These are phyloP conservation scores for Eubucco bourcierii DNA, from an alignment of 2,113 vertebrate genomes.

Conservation along the genomic window DNA sequence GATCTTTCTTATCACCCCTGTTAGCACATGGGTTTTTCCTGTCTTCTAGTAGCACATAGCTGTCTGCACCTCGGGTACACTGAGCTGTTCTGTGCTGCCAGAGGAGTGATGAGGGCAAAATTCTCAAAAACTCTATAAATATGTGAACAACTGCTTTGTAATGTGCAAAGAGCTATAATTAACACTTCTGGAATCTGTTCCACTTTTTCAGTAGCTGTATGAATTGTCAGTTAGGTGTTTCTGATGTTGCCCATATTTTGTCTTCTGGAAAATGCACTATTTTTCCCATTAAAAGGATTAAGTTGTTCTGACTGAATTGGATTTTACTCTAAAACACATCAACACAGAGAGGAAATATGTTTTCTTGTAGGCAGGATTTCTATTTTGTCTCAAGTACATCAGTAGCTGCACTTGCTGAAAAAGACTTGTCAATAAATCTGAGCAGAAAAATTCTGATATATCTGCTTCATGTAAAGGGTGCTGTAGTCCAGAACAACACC, in stretches of 20 bases:
- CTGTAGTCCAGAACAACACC: neutral
- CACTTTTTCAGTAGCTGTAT: neutral
- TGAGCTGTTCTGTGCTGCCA: neutral
- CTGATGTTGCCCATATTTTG: neutral
- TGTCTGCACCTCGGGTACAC: neutral
- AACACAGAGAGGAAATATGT: neutral
- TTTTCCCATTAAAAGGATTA: neutral
- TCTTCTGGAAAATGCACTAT: neutral
- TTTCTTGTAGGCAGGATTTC: neutral
- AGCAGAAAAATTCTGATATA: neutral
- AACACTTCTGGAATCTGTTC: neutral
- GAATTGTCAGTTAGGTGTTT: neutral
- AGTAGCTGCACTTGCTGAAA: neutral
- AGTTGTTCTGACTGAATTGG: neutral
- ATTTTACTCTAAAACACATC: neutral
- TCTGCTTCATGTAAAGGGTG: neutral
- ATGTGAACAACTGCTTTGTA: neutral
- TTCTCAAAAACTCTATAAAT: neutral
- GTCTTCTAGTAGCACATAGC: no score
- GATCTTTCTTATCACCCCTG: neutral
- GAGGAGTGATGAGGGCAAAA: neutral
- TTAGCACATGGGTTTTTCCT: neutral
- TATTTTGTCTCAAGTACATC: neutral
- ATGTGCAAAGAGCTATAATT: neutral
- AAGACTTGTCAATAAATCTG: neutral